Evolutionary conservation across 2,113 vertebrate species (phyloP), one percentile per base, ranked within the genome.

Genomic region (Zosterops lateralis): DNA sequence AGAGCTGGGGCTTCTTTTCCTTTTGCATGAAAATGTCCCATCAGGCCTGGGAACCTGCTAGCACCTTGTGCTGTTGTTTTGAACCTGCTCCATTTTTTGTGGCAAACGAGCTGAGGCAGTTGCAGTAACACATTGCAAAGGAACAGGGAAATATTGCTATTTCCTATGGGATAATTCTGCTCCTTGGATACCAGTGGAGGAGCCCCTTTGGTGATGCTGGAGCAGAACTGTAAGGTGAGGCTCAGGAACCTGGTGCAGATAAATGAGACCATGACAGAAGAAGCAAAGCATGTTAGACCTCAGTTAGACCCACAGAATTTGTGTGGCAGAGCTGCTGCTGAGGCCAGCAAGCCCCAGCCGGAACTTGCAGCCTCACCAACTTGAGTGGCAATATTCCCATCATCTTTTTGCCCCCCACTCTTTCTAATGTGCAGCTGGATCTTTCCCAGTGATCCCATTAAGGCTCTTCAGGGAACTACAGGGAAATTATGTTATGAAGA

Each of bases 391-490:
- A 67, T 14, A 31, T 71, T 71, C 62, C 47, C 75, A 16, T 36
- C 1, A 1, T 36, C 92, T 92, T 45, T 76, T 79, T 67, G 40
- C 72, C 84, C 84, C 84, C 75, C 38, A 7, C 0, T 0, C 81
- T 90, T 54, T 56, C 64, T 92, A 67, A 94, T 72, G 84, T 11
- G 32, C 54, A 53, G 84, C 94, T 94, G 95, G 91, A 95, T 47
- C 89, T 45, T 87, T 85, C 95, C 91, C 95, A 96, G 84, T 48
- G 87, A 97, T 94, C 87, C 93, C 90, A 93, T 95, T 96, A 95
- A 86, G 48, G 57, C 71, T 83, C 53, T 80, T 91, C 36, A n/a
- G 86, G 90, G 94, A 91, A 48, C 73, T 40, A 36, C 13, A 1
- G 36, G 70, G 76, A 94, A 96, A 96, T 95, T 36, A 86, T 32